These are phyloP conservation scores for Periophthalmus magnuspinnatus DNA, from an alignment of 2,797 vertebrate species.

Conservation along the genomic window DNA sequence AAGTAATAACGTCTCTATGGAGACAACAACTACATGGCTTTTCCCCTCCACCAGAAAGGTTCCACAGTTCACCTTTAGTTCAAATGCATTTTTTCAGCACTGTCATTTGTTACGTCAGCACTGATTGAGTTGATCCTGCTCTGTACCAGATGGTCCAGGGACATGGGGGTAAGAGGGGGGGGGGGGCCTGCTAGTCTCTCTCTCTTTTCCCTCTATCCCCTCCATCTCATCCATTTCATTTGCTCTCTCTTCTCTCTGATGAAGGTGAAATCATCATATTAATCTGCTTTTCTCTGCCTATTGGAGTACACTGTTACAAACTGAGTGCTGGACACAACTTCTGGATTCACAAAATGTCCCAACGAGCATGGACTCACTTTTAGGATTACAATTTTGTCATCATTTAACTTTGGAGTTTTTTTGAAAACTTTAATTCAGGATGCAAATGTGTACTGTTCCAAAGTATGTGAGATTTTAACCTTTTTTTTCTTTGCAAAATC, in stretches of 20 bases:
- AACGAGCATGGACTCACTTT: not conserved
- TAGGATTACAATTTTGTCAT: not conserved
- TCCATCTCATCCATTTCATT: no score
- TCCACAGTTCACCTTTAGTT: no score
- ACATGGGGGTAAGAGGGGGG: not conserved
- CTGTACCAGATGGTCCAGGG: conserved; percentile 66
- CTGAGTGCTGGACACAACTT: not conserved
- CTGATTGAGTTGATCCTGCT: conserved; percentile 32
- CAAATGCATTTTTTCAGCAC: conserved; percentile 1
- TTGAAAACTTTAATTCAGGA: not conserved
- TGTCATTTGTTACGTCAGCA: conserved; percentile 41
- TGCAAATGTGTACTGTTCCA: no score
- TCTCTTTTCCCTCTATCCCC: not conserved
- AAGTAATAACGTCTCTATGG: no score
- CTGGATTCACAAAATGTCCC: not conserved
- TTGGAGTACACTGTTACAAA: not conserved
- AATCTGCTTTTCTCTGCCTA: conserved; percentile 15
- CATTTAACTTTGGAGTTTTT: not conserved
- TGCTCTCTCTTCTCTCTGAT: conserved; percentile 12
- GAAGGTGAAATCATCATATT: conserved; percentile 41
- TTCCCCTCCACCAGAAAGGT: no score
- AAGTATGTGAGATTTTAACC: no score
- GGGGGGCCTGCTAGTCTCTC: no score
- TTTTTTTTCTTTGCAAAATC: no score
- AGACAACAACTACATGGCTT: no score